Evolutionary conservation across 2,113 vertebrate species (phyloP).

Genomic region (Heptranchias perlo): DNA sequence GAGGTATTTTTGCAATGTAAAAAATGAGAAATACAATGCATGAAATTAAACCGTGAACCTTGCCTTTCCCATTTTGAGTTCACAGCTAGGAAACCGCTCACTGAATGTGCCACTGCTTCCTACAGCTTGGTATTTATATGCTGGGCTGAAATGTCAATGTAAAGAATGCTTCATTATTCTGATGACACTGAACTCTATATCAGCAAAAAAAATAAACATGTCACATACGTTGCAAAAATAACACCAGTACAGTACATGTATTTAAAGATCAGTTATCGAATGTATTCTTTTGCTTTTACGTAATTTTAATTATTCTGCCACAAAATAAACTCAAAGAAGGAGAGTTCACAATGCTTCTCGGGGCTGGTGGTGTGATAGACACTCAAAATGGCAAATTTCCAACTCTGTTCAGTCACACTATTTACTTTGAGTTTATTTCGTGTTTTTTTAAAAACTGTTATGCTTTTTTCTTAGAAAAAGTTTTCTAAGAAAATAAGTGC

Average conservation of each 20-base stretch:
- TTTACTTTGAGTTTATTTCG: neutral
- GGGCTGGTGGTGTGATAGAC: neutral
- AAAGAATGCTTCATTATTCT: conserved; percentile 4
- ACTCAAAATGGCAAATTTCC: neutral
- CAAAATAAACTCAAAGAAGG: neutral
- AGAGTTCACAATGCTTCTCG: neutral
- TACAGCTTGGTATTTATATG: neutral
- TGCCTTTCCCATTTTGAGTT: conserved; percentile 31
- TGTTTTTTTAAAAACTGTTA: neutral
- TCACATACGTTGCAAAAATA: neutral
- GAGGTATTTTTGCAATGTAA: too few relatives aligned
- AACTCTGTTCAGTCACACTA: neutral
- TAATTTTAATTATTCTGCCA: neutral
- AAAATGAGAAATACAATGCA: neutral
- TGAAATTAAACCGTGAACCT: neutral
- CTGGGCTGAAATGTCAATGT: neutral
- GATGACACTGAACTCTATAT: neutral
- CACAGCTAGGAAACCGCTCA: neutral
- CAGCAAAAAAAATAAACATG: neutral
- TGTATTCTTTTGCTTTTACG: neutral
- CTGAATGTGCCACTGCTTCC: neutral
- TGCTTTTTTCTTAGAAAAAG: neutral
- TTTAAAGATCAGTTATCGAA: neutral
- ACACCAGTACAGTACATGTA: neutral
- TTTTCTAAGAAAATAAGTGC: neutral